A percentile compares a stretch with the other conserved stretches of the same genome.
phyloP scores from a whole-genome alignment of 2,113 vertebrate species.

The Ascaphus truei region DNA sequence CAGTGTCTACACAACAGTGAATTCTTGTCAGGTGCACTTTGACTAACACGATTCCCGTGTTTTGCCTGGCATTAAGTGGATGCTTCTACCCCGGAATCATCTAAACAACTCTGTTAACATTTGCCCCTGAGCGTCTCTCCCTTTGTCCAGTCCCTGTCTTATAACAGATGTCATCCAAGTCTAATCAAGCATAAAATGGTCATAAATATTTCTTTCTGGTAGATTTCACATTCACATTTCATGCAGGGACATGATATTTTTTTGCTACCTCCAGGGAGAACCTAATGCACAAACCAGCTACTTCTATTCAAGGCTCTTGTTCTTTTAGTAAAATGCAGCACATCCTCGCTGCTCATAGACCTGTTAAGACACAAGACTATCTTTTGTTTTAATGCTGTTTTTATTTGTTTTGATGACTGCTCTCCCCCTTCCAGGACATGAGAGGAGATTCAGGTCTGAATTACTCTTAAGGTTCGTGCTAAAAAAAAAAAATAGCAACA shows the following conservation, averaged over 20 bases:
- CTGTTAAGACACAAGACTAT: slow-evolving; percentile 68
- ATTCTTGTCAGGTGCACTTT: slow-evolving; percentile 61
- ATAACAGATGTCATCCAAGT: slow-evolving; percentile 92
- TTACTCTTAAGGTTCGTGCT: no score
- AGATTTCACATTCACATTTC: slow-evolving; percentile 98
- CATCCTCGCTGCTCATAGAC: slow-evolving; percentile 69
- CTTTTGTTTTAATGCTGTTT: slow-evolving; percentile 71
- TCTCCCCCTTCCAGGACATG: neutral
- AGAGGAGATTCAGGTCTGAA: neutral
- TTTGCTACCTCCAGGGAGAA: slow-evolving; percentile 86
- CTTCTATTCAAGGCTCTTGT: slow-evolving; percentile 88
- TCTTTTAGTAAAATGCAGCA: slow-evolving; percentile 82
- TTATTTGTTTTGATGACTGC: slow-evolving; percentile 9
- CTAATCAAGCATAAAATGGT: slow-evolving; percentile 98
- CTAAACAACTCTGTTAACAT: slow-evolving; percentile 90
- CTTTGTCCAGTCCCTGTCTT: slow-evolving; percentile 90
- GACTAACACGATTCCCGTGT: slow-evolving; percentile 67
- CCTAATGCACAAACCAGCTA: slow-evolving; percentile 95
- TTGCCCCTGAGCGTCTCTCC: slow-evolving; percentile 77
- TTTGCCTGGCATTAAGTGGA: slow-evolving; percentile 74
- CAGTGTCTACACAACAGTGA: slow-evolving; percentile 55
- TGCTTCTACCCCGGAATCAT: slow-evolving; percentile 63
- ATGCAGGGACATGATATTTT: slow-evolving; percentile 88
- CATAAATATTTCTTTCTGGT: slow-evolving; percentile 99
- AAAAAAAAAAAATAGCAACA: neutral